phyloP scores from a whole-genome alignment of 2,113 vertebrate genomes.

The Grus americana region DNA sequence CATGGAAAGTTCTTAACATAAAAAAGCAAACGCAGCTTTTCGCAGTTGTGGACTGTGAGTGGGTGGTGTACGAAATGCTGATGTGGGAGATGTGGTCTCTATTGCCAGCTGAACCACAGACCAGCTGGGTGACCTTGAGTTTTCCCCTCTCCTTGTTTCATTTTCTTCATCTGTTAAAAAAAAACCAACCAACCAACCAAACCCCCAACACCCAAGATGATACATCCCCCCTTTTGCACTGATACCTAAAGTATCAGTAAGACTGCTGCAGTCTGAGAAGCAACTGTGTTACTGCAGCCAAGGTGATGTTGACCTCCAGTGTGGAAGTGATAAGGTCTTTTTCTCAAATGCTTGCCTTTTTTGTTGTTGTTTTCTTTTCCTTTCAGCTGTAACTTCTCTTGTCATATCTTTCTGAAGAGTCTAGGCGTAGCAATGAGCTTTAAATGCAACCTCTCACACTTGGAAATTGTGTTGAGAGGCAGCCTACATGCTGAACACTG shows the following conservation, averaged over 20 bases:
- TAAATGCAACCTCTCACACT: not conserved
- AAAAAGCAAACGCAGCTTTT: not conserved
- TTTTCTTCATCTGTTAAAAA: not conserved
- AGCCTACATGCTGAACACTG: not conserved
- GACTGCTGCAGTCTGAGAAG: not conserved
- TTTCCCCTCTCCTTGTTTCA: not conserved
- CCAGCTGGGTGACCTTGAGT: slow-evolving; percentile 40
- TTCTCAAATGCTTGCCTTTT: not conserved
- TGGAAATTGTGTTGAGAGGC: slow-evolving; percentile 37
- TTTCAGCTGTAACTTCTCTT: not conserved
- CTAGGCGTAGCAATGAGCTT: not conserved
- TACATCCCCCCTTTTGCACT: not conserved
- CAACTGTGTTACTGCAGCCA: not conserved
- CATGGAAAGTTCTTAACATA: not conserved
- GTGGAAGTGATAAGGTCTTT: not conserved
- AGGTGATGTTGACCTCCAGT: not conserved
- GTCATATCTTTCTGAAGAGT: not conserved
- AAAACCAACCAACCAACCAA: not conserved
- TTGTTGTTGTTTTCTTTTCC: not conserved
- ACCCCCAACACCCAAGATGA: not conserved
- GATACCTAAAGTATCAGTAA: not conserved
- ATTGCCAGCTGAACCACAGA: not conserved
- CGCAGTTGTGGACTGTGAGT: not conserved
- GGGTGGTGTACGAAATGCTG: slow-evolving; percentile 26
- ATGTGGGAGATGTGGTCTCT: not conserved